Evolutionary conservation across 2,113 vertebrate genomes (phyloP), one percentile per base, ranked within the genome.

Genomic region (Beaufortia kweichowensis): DNA sequence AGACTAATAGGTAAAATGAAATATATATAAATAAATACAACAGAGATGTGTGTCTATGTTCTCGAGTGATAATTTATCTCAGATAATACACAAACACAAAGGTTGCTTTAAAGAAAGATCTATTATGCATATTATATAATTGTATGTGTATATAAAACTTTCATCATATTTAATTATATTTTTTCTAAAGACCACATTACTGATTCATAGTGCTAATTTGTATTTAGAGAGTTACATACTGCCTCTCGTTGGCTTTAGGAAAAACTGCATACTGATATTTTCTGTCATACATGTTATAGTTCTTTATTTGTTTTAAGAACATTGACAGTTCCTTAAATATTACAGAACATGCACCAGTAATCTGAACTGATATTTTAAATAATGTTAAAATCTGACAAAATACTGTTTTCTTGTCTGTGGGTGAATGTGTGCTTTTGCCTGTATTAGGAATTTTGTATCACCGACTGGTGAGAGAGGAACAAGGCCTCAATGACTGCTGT

Each of bases 361-460:
- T 21, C 9, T n/a, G 28, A 24, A 14, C 19, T 29, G 5, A 43
- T 14, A 8, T n/a, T 23, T 69, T 77, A 43, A 55, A 33, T 68
- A 43, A 70, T 28, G 17, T 11, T 55, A 10, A 63, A 62, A 63
- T 15, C 5, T 57, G 57, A 56, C 43, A 23, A 55, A 31, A 4
- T 31, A 4, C 31, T 61, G 39, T 69, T 43, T 56, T 53, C 48
- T 43, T 74, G 21, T 50, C 35, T 65, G 56, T 74, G n/a, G 57
- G 46, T 65, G 60, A 21, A 48, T 46, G 69, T 64, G 65, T 79
- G 53, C 57, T 9, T 53, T 21, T 79, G 28, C 66, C 35, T 79
- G 41, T 7, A 29, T 0, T 83, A 99, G 97, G 97, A 21, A 95
- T 99, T 89, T 94, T 95, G 5, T 99, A 93, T 88, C 96, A 98